A percentile compares a stretch with the other conserved stretches of the same genome.
Evolutionary conservation across 1,140 invertebrate genomes (phyloP).

Genomic region (Thereuonema tuberculata): DNA sequence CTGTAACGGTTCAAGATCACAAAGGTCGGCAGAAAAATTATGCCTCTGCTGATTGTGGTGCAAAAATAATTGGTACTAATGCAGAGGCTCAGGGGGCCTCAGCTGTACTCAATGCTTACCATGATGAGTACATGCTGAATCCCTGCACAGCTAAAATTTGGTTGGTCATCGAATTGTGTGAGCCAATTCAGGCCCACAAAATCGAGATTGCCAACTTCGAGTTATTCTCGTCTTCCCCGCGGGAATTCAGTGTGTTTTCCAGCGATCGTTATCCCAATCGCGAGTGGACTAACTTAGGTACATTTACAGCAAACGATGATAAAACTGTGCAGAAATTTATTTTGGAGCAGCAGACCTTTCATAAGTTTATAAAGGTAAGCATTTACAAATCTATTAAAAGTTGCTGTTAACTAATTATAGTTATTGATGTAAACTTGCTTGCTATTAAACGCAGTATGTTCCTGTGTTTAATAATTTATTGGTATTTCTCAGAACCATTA

Average conservation of each 20-base stretch:
- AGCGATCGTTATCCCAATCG: slow-evolving; percentile 81
- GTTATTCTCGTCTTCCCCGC: slow-evolving; percentile 90
- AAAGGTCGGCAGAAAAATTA: slow-evolving; percentile 55
- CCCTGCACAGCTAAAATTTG: slow-evolving; percentile 79
- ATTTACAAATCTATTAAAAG: too few species aligned
- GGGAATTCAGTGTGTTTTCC: slow-evolving; percentile 63
- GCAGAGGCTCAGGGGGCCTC: slow-evolving; percentile 71
- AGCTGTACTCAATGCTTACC: slow-evolving; percentile 67
- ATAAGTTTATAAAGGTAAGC: slow-evolving; percentile 65
- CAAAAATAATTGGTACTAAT: slow-evolving; percentile 86
- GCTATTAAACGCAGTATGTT: neutral
- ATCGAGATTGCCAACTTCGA: slow-evolving; percentile 96
- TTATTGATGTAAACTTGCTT: neutral
- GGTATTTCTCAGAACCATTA: too few species aligned
- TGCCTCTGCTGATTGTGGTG: slow-evolving; percentile 90
- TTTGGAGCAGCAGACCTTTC: slow-evolving; percentile 62
- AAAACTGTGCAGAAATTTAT: slow-evolving; percentile 76
- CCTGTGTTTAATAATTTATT: neutral
- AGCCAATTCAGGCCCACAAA: slow-evolving; percentile 85
- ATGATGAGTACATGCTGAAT: slow-evolving; percentile 96
- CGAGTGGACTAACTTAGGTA: slow-evolving; percentile 79
- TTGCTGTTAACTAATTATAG: neutral
- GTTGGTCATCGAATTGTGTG: slow-evolving; percentile 96
- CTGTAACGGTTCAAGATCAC: slow-evolving; percentile 13
- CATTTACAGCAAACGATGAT: slow-evolving; percentile 73